A percentile compares a stretch with the other conserved stretches of the same genome.
These are phyloP conservation scores for Autographa pulchrina DNA, from an alignment of 2,888 invertebrate species.

Conservation along the genomic window DNA sequence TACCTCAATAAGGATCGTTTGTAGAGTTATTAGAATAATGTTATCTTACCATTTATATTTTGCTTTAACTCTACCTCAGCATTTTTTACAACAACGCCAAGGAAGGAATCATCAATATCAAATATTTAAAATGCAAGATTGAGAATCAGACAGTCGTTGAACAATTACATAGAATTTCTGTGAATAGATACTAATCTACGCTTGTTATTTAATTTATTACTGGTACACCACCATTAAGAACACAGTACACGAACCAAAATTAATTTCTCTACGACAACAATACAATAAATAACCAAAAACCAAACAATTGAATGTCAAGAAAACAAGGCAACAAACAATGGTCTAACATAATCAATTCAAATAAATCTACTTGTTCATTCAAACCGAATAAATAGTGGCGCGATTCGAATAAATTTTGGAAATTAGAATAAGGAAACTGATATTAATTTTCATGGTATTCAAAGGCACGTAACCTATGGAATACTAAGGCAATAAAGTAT, in stretches of 20 bases:
- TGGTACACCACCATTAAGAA: constrained; percentile 24
- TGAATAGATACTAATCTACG: background rate
- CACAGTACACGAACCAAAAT: constrained; percentile 36
- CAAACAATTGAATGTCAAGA: constrained; percentile 51
- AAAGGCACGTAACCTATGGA: constrained; percentile 63
- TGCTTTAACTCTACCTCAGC: too few relatives aligned
- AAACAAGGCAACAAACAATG: constrained; percentile 49
- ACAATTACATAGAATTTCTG: background rate
- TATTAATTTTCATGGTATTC: constrained; percentile 78
- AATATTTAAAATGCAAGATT: background rate
- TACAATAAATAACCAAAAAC: constrained; percentile 51
- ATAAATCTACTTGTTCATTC: constrained; percentile 58
- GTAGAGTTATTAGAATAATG: too few relatives aligned
- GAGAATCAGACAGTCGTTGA: background rate
- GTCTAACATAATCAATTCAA: constrained; percentile 54
- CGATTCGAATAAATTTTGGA: constrained; percentile 63
- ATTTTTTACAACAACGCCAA: too few relatives aligned
- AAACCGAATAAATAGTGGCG: constrained; percentile 56
- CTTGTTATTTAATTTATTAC: constrained; percentile 27
- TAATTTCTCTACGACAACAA: constrained; percentile 37
- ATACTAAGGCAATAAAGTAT: constrained; percentile 74
- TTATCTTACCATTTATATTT: too few relatives aligned
- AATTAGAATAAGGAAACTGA: constrained; percentile 74
- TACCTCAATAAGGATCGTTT: too few relatives aligned
- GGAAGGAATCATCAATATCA: too few relatives aligned